These are phyloP conservation scores for Alloscopus bannaensis DNA, from an alignment of 2,888 invertebrate species.

Conservation along the genomic window DNA sequence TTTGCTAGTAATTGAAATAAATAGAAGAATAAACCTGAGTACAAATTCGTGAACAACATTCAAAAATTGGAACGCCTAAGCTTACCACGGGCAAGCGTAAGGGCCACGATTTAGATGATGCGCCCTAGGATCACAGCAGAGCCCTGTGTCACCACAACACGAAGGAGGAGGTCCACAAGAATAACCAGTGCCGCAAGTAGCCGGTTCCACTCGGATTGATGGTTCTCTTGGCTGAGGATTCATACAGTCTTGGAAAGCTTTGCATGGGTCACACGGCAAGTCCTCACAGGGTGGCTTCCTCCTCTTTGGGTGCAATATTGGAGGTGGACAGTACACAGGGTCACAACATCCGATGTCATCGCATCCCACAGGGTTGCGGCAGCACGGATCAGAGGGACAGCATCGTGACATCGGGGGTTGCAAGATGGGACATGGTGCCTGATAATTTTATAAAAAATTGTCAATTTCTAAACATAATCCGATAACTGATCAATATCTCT, in stretches of 20 bases:
- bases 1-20: constrained; percentile 40
- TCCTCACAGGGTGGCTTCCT: constrained; percentile 48
- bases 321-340: constrained; percentile 52
- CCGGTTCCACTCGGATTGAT: constrained; percentile 28
- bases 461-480: not conserved
- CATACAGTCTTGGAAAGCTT: constrained; percentile 13
- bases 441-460: not conserved
- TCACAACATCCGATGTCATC: constrained; percentile 60
- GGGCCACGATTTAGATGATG: constrained; percentile 68
- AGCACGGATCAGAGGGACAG: constrained; percentile 36
- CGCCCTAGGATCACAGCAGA: constrained; percentile 57
- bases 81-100: constrained; percentile 66
- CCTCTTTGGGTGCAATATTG: not conserved
- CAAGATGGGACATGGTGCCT: constrained; percentile 53
- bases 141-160: constrained; percentile 5
- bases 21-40: too few species aligned
- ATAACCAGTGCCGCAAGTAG: constrained; percentile 9
- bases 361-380: constrained; percentile 60
- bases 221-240: constrained; percentile 2
- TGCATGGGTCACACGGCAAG: constrained; percentile 47
- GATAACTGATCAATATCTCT: too few species aligned
- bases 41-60: too few species aligned
- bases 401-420: constrained; percentile 33
- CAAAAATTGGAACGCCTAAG: not conserved
- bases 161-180: constrained; percentile 27